Conservation (phyloP, 2,888 invertebrate species). For the Micoletzkya japonica region DNA sequence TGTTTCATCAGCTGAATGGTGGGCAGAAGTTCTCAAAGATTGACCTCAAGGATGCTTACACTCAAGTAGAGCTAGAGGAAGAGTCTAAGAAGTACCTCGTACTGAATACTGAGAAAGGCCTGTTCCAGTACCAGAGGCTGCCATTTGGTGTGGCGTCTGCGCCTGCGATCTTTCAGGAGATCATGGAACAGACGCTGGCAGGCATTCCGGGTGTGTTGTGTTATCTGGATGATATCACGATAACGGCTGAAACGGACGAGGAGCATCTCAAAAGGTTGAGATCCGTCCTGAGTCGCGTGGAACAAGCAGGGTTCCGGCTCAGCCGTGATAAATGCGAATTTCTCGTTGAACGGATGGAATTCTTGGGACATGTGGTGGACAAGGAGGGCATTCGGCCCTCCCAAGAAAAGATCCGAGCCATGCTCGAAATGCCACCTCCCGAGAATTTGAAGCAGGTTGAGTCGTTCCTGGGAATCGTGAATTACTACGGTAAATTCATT, state of each 20-base stretch:
- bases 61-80: slow-evolving; percentile 39
- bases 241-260: slow-evolving; percentile 33
- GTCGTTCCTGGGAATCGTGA: slow-evolving; percentile 53
- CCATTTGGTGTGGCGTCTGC: slow-evolving; percentile 48
- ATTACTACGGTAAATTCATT: slow-evolving; percentile 56
- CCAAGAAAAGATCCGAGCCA: slow-evolving; percentile 46
- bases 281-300: slow-evolving; percentile 36
- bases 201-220: slow-evolving; percentile 38
- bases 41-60: slow-evolving; percentile 40
- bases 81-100: slow-evolving; percentile 31
- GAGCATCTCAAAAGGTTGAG: slow-evolving; percentile 38
- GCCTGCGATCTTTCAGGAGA: slow-evolving; percentile 44
- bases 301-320: slow-evolving; percentile 36
- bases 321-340: slow-evolving; percentile 48
- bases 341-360: slow-evolving; percentile 37
- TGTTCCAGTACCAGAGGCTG: slow-evolving; percentile 41
- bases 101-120: slow-evolving; percentile 43
- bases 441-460: slow-evolving; percentile 46
- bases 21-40: slow-evolving; percentile 33
- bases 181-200: slow-evolving; percentile 40
- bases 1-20: slow-evolving; percentile 31
- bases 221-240: slow-evolving; percentile 44
- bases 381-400: slow-evolving; percentile 42
- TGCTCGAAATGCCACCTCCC: slow-evolving; percentile 49
- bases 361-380: slow-evolving; percentile 46